A percentile compares a stretch with the other conserved stretches of the same genome.
Evolutionary conservation across 1,140 invertebrate genomes (phyloP).

Genomic region (Atta cephalotes): DNA sequence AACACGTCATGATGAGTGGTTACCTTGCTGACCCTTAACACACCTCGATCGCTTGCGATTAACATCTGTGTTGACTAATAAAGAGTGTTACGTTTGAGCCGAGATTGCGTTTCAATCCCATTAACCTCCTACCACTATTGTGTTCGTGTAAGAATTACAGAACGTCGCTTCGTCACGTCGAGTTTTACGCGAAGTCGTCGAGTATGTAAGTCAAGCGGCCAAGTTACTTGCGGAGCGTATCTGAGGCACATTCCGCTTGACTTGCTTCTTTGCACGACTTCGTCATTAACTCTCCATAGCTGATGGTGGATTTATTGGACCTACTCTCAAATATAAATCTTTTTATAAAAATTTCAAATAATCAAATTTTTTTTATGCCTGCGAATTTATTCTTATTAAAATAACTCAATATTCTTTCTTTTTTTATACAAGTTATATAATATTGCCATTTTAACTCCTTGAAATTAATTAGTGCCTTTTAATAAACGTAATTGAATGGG

Average conservation of each 20-base stretch:
- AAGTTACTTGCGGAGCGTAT: slow-evolving; percentile 11
- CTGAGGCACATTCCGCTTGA: not conserved
- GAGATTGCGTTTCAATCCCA: slow-evolving; percentile 45
- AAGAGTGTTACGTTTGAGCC: slow-evolving; percentile 35
- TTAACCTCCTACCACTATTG: slow-evolving; percentile 15
- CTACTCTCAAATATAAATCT: too few species aligned
- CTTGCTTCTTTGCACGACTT: not conserved
- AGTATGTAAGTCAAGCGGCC: slow-evolving; percentile 19
- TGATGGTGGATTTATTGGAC: too few species aligned
- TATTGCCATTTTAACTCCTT: too few species aligned
- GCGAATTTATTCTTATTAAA: too few species aligned
- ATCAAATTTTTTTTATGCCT: too few species aligned
- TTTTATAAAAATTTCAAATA: too few species aligned
- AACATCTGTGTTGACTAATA: slow-evolving; percentile 59
- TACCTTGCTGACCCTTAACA: slow-evolving; percentile 29
- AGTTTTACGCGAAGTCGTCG: slow-evolving; percentile 16
- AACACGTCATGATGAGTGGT: slow-evolving; percentile 33
- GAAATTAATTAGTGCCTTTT: too few species aligned
- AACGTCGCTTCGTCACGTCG: not conserved
- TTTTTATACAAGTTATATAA: too few species aligned
- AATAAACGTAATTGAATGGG: too few species aligned
- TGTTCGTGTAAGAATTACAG: slow-evolving; percentile 1
- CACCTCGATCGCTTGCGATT: slow-evolving; percentile 35
- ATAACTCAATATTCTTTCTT: too few species aligned
- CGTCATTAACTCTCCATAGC: not conserved